Percentiles rank a stretch among this genome's conserved stretches.
Evolutionary conservation across 2,797 vertebrate genomes (phyloP).

Genomic region (Thunnus albacares): DNA sequence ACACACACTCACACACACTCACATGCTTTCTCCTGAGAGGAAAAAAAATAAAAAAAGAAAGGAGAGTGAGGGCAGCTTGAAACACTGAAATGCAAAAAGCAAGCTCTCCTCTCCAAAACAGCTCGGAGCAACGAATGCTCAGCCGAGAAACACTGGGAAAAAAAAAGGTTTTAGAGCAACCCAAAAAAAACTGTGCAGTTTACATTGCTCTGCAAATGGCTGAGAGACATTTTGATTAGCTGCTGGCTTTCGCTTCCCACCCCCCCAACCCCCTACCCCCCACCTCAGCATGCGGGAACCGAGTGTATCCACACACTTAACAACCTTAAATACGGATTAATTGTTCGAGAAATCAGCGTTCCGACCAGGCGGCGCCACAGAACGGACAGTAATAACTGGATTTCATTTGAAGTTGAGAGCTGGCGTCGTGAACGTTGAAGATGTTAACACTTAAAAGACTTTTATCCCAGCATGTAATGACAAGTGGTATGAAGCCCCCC

Average conservation of each 20-base stretch:
- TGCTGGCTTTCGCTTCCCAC: conserved; percentile 56
- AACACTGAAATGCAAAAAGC: conserved; percentile 73
- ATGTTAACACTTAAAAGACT: conserved; percentile 68
- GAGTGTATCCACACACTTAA: conserved; percentile 78
- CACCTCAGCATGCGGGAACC: conserved; percentile 54
- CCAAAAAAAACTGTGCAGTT: conserved; percentile 59
- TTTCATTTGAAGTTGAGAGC: conserved; percentile 65
- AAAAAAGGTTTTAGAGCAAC: conserved; percentile 53
- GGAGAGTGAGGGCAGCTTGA: conserved; percentile 46
- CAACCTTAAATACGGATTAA: conserved; percentile 79
- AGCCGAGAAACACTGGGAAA: conserved; percentile 47
- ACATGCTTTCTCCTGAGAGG: conserved; percentile 9
- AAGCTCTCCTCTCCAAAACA: conserved; percentile 72
- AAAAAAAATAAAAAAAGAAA: neutral
- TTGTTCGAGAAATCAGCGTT: conserved; percentile 69
- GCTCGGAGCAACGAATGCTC: conserved; percentile 70
- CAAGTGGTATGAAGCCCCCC: conserved; percentile 50
- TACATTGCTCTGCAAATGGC: conserved; percentile 77
- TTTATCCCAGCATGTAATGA: conserved; percentile 71
- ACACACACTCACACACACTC: neutral
- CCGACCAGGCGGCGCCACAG: conserved; percentile 35
- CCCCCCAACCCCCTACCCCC: neutral
- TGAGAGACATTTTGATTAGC: conserved; percentile 80
- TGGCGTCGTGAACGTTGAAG: conserved; percentile 43
- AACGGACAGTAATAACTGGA: conserved; percentile 61